Percentiles rank a stretch among this genome's conserved stretches.
These are phyloP conservation scores for Styela clava DNA, from an alignment of 23 tunicate species.

Conservation along the genomic window DNA sequence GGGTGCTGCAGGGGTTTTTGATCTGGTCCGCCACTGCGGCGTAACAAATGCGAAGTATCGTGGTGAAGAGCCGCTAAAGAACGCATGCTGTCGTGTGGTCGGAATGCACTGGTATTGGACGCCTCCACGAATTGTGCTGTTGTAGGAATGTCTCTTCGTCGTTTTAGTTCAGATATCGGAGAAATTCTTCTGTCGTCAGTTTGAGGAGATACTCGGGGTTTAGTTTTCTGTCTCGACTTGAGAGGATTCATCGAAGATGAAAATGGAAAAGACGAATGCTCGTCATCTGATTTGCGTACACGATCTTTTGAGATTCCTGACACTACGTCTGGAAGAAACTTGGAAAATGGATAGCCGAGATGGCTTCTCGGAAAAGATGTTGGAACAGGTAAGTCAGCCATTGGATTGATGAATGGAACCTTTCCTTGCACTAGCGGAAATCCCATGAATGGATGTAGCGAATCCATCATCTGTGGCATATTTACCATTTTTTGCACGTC, in stretches of 20 bases:
- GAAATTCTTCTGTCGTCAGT: neutral
- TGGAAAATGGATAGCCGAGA: neutral
- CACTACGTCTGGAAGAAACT: neutral
- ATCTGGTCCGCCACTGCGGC: neutral
- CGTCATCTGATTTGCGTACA: neutral
- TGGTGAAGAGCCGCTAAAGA: neutral
- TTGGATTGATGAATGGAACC: neutral
- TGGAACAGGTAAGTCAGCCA: neutral
- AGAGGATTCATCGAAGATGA: neutral
- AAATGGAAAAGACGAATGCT: neutral
- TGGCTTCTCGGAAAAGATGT: neutral
- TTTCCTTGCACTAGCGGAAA: neutral
- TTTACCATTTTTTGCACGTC: neutral
- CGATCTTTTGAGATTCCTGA: neutral
- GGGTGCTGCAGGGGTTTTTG: neutral
- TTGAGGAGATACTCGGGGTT: neutral
- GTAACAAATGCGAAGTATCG: neutral
- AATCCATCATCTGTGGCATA: neutral
- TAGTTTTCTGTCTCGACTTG: neutral
- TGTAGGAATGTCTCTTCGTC: neutral
- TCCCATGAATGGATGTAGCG: neutral
- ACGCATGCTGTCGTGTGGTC: neutral
- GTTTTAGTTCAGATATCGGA: neutral
- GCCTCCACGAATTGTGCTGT: neutral
- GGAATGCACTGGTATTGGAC: neutral